These are phyloP conservation scores for Leptura quadrifasciata DNA, from an alignment of 2,888 invertebrate genomes.

Conservation along the genomic window DNA sequence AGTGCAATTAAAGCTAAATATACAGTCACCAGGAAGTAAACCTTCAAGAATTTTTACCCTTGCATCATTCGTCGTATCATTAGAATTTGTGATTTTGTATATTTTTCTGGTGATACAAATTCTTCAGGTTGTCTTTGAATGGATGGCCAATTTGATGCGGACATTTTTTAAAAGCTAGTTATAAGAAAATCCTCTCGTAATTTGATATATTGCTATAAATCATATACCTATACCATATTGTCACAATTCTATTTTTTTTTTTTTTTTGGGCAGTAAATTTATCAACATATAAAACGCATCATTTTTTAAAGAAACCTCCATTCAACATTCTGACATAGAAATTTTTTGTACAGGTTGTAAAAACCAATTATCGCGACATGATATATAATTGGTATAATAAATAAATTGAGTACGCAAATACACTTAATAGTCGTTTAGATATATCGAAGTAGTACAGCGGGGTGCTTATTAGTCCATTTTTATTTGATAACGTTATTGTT, in stretches of 20 bases:
- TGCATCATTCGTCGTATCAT: background rate
- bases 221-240: background rate
- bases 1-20: too few relatives aligned
- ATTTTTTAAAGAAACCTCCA: background rate
- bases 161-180: background rate
- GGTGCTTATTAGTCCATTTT: too few relatives aligned
- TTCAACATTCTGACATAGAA: background rate
- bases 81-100: background rate
- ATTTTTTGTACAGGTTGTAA: background rate
- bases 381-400: too few relatives aligned
- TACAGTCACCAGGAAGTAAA: too few relatives aligned
- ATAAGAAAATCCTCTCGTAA: background rate
- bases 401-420: too few relatives aligned
- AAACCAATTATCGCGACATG: background rate
- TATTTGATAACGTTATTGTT: too few relatives aligned
- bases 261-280: background rate
- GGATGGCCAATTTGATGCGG: background rate
- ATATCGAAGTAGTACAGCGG: too few relatives aligned
- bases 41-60: too few relatives aligned
- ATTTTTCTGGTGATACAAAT: background rate
- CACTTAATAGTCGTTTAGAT: too few relatives aligned
- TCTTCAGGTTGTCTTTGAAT: background rate
- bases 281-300: background rate
- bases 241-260: background rate
- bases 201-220: background rate